Percentiles rank a stretch among this genome's conserved stretches.
Evolutionary conservation across 2,888 invertebrate genomes (phyloP).

Genomic region (Dione juno): DNA sequence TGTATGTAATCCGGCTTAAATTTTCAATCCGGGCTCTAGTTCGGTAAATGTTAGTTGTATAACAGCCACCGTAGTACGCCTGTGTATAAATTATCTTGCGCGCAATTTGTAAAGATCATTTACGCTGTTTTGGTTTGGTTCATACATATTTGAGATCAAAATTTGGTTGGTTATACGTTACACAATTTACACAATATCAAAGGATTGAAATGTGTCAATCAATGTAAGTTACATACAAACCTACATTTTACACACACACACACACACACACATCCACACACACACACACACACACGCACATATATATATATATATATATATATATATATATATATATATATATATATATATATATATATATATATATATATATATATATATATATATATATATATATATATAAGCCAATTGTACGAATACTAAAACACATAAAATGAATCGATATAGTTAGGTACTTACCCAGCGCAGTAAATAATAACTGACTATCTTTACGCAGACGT

Average conservation of each 20-base stretch:
- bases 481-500: slow-evolving; percentile 19
- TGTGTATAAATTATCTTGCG: slow-evolving; percentile 31
- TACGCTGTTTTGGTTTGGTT: slow-evolving; percentile 25
- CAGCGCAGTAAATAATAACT: slow-evolving; percentile 29
- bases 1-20: slow-evolving; percentile 37
- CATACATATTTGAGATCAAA: neutral
- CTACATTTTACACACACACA: too few species aligned
- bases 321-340: too few species aligned
- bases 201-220: too few species aligned
- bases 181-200: too few species aligned
- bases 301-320: too few species aligned
- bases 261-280: too few species aligned
- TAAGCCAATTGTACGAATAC: neutral
- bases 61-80: slow-evolving; percentile 34
- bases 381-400: too few species aligned
- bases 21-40: slow-evolving; percentile 35
- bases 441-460: neutral
- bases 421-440: neutral
- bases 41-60: slow-evolving; percentile 36
- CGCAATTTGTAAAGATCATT: slow-evolving; percentile 32
- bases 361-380: too few species aligned
- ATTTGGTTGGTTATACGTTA: too few species aligned
- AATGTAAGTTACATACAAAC: too few species aligned
- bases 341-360: too few species aligned
- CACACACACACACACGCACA: too few species aligned